phyloP scores from a whole-genome alignment of 2,888 invertebrate species.

The Galeruca laticollis region DNA sequence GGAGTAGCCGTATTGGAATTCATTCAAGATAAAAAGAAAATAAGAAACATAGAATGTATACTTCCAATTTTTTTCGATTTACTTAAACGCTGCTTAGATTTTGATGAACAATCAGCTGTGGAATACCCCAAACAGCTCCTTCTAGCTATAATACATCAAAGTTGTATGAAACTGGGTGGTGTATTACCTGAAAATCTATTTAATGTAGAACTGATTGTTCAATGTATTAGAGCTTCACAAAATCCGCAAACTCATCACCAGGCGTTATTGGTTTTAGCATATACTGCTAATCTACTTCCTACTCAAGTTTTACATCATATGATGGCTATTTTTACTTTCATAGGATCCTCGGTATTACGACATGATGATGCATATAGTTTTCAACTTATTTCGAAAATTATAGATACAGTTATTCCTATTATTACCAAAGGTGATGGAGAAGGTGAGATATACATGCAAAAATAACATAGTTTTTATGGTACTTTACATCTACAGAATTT shows the following conservation, averaged over 20 bases:
- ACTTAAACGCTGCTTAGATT: slow-evolving; percentile 81
- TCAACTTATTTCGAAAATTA: slow-evolving; percentile 90
- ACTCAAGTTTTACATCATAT: slow-evolving; percentile 91
- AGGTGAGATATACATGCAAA: not conserved
- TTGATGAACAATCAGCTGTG: slow-evolving; percentile 84
- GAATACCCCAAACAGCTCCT: slow-evolving; percentile 92
- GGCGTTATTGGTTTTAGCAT: slow-evolving; percentile 85
- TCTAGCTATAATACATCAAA: slow-evolving; percentile 81
- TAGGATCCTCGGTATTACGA: slow-evolving; percentile 92
- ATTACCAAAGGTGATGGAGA: slow-evolving; percentile 66
- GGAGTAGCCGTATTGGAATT: slow-evolving; percentile 84
- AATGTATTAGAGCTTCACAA: slow-evolving; percentile 89
- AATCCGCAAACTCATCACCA: slow-evolving; percentile 97
- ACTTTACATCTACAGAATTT: too few relatives aligned
- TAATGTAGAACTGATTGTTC: slow-evolving; percentile 84
- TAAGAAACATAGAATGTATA: slow-evolving; percentile 75
- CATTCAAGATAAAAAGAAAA: slow-evolving; percentile 86
- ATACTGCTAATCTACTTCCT: slow-evolving; percentile 83
- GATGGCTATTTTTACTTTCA: slow-evolving; percentile 97
- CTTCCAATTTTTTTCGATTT: slow-evolving; percentile 84
- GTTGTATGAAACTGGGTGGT: slow-evolving; percentile 74
- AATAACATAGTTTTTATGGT: too few relatives aligned
- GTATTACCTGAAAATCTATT: slow-evolving; percentile 68
- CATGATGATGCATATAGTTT: slow-evolving; percentile 97
- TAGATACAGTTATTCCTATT: slow-evolving; percentile 91